Percentiles rank a stretch among this genome's conserved stretches.
Evolutionary conservation across 2,888 invertebrate genomes (phyloP).

Genomic region (Dione juno): DNA sequence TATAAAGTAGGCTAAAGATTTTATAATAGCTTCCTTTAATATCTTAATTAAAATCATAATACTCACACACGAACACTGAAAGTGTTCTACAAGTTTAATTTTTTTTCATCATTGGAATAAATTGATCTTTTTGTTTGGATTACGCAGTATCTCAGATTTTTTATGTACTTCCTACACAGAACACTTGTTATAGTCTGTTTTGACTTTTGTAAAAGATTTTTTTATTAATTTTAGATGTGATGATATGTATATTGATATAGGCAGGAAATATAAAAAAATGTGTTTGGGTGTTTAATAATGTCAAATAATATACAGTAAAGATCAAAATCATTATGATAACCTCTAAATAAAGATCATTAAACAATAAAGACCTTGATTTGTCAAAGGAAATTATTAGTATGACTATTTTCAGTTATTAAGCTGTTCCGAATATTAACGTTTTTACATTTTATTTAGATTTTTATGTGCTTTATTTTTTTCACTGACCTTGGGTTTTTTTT

Average conservation of each 20-base stretch:
- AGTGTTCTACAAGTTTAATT: neutral
- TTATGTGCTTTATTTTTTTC: too few relatives aligned
- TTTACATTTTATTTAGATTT: neutral
- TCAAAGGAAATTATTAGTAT: too few relatives aligned
- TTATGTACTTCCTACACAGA: slow-evolving; percentile 20
- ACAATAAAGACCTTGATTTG: too few relatives aligned
- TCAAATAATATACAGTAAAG: neutral
- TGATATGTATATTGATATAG: neutral
- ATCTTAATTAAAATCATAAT: neutral
- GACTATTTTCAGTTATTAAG: too few relatives aligned
- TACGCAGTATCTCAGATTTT: neutral
- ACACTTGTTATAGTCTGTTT: slow-evolving; percentile 1
- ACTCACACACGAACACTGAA: neutral
- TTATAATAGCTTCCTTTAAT: neutral
- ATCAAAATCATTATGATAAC: neutral
- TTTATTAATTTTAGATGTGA: neutral
- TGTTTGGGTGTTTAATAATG: neutral
- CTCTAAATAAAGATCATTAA: neutral
- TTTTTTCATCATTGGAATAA: slow-evolving; percentile 8
- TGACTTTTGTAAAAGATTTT: neutral
- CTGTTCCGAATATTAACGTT: too few relatives aligned
- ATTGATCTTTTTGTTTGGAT: neutral
- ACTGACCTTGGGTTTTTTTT: too few relatives aligned
- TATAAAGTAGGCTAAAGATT: too few relatives aligned
- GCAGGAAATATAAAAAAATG: neutral